These are phyloP conservation scores for Brachionus sp. DNA, from an alignment of 1,140 invertebrate genomes.

Conservation along the genomic window DNA sequence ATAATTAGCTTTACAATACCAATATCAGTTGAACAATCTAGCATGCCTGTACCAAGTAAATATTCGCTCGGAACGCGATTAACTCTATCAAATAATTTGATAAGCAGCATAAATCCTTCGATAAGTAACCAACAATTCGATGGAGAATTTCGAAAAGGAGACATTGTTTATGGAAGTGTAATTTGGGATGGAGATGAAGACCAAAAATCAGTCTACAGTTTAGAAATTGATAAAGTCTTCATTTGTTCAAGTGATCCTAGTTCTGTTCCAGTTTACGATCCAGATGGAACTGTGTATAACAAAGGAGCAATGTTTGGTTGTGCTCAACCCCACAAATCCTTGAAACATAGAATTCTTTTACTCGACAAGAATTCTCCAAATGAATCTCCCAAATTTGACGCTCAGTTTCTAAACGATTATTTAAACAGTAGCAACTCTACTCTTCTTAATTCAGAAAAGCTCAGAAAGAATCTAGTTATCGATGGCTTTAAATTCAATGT, in stretches of 20 bases:
- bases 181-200: constrained; percentile 61
- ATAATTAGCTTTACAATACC: constrained; percentile 56
- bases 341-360: constrained; percentile 60
- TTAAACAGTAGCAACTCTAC: background rate
- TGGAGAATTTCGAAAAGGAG: constrained; percentile 51
- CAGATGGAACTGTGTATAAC: constrained; percentile 58
- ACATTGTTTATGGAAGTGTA: constrained; percentile 61
- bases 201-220: constrained; percentile 57
- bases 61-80: constrained; percentile 62
- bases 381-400: background rate
- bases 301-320: constrained; percentile 62
- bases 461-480: background rate
- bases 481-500: constrained; percentile 42
- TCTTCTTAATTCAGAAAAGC: background rate
- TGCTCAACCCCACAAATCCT: constrained; percentile 56
- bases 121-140: constrained; percentile 51
- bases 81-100: constrained; percentile 58
- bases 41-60: constrained; percentile 59
- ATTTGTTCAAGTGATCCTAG: constrained; percentile 61
- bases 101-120: constrained; percentile 56
- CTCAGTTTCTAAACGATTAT: constrained; percentile 30
- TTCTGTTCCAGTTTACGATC: constrained; percentile 61
- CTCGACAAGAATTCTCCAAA: constrained; percentile 50
- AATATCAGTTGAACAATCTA: constrained; percentile 61
- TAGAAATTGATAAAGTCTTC: constrained; percentile 60